Evolutionary conservation across 2,113 vertebrate species (phyloP).

Genomic region (Zapus hudsonius): DNA sequence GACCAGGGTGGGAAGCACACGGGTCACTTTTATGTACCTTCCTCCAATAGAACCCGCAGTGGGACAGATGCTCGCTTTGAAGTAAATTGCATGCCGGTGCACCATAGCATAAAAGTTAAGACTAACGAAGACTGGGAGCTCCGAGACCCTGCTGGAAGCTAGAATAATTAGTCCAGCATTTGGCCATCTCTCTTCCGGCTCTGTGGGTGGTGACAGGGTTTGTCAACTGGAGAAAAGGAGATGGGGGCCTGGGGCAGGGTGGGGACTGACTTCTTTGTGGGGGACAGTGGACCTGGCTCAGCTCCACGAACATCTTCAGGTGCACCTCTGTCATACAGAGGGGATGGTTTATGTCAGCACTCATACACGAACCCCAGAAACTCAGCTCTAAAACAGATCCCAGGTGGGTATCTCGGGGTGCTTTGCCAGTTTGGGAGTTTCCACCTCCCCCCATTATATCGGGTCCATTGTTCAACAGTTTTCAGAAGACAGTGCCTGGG

Average conservation of each 20-base stretch:
- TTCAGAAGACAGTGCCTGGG: not conserved
- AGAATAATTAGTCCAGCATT: constrained; percentile 82
- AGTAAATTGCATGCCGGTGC: constrained; percentile 87
- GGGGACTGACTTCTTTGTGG: not conserved
- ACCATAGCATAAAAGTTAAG: constrained; percentile 87
- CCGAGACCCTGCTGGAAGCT: constrained; percentile 83
- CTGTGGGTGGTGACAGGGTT: constrained; percentile 65
- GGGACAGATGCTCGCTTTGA: constrained; percentile 86
- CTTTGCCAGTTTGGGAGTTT: not conserved
- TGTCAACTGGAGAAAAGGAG: constrained; percentile 46
- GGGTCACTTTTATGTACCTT: constrained; percentile 84
- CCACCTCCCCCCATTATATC: not conserved
- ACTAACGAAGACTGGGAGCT: constrained; percentile 85
- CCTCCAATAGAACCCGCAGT: constrained; percentile 81
- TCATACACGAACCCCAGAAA: not conserved
- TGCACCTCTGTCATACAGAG: not conserved
- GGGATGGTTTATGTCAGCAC: not conserved
- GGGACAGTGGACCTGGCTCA: not conserved
- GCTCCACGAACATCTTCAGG: not conserved
- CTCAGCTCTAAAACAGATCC: not conserved
- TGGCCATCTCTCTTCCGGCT: constrained; percentile 78
- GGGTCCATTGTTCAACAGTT: not conserved
- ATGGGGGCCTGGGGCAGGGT: not conserved
- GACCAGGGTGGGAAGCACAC: constrained; percentile 75
- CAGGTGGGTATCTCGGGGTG: not conserved